Evolutionary conservation across 2,888 invertebrate genomes (phyloP).

Genomic region (Limnephilus rhombicus): DNA sequence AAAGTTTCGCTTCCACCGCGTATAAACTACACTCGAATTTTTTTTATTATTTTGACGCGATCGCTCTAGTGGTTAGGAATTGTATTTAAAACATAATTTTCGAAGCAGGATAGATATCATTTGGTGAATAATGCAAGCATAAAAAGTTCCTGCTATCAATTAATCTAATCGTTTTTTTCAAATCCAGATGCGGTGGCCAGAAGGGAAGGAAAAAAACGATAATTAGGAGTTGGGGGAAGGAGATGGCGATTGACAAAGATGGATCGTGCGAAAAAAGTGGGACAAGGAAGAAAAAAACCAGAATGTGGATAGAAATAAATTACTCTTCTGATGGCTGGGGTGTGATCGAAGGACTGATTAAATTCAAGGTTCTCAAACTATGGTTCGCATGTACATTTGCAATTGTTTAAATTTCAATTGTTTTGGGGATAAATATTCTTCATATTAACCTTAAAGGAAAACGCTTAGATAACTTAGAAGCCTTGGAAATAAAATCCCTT

Average conservation of each 20-base stretch:
- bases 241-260: constrained; percentile 46
- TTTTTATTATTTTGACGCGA: too few relatives aligned
- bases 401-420: too few relatives aligned
- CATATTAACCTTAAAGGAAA: too few relatives aligned
- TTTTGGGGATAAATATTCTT: too few relatives aligned
- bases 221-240: constrained; percentile 24
- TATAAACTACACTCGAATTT: too few relatives aligned
- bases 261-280: constrained; percentile 42
- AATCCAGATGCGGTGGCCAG: constrained; percentile 4
- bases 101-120: not conserved
- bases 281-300: constrained; percentile 26
- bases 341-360: constrained; percentile 35
- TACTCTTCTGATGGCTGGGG: constrained; percentile 33
- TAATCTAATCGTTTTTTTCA: not conserved
- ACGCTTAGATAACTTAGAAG: too few relatives aligned
- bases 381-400: not conserved
- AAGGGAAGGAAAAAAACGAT: constrained; percentile 13
- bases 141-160: not conserved
- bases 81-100: too few relatives aligned
- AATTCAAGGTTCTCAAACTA: not conserved
- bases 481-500: too few relatives aligned
- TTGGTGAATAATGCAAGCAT: not conserved
- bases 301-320: constrained; percentile 33
- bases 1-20: too few relatives aligned
- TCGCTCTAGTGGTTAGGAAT: too few relatives aligned